phyloP scores from a whole-genome alignment of 2,797 vertebrate genomes.

The Taenioides sp. region DNA sequence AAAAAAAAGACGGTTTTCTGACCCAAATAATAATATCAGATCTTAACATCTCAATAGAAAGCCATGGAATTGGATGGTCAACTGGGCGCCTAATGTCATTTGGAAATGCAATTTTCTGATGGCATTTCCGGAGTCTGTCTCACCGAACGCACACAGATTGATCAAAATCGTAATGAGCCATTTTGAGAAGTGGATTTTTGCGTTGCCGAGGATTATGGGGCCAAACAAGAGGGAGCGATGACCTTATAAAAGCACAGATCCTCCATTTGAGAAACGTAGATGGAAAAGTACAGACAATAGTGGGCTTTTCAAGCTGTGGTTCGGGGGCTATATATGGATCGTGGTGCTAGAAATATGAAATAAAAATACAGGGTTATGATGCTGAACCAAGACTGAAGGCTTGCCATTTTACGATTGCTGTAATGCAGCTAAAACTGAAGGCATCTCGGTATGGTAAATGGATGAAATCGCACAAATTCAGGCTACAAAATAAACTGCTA shows the following conservation, averaged over 20 bases:
- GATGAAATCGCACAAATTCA: not conserved
- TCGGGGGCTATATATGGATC: not conserved
- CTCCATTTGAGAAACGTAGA: slow-evolving; percentile 57
- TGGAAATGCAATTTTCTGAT: slow-evolving; percentile 98
- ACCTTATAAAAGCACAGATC: slow-evolving; percentile 70
- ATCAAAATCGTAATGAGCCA: slow-evolving; percentile 97
- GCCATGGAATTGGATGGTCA: slow-evolving; percentile 96
- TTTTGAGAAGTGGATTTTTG: slow-evolving; percentile 88
- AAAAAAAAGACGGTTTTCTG: slow-evolving; percentile 84
- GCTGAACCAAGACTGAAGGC: not conserved
- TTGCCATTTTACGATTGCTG: not conserved
- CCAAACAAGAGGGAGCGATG: slow-evolving; percentile 72
- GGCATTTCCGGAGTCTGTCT: slow-evolving; percentile 96
- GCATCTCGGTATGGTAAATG: not conserved
- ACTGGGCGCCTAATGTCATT: slow-evolving; percentile 94
- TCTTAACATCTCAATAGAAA: slow-evolving; percentile 97
- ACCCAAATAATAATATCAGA: slow-evolving; percentile 99
- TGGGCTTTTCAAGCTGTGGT: slow-evolving; percentile 2
- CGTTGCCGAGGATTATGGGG: slow-evolving; percentile 78
- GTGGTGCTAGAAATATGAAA: not conserved
- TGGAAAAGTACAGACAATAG: slow-evolving; percentile 22
- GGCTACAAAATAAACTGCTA: too few species aligned
- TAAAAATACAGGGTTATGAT: not conserved
- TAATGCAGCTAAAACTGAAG: not conserved
- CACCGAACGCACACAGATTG: slow-evolving; percentile 89